Percentiles rank a stretch among this genome's conserved stretches.
phyloP scores from a whole-genome alignment of 2,888 invertebrate species.

The Zelleria hepariella region DNA sequence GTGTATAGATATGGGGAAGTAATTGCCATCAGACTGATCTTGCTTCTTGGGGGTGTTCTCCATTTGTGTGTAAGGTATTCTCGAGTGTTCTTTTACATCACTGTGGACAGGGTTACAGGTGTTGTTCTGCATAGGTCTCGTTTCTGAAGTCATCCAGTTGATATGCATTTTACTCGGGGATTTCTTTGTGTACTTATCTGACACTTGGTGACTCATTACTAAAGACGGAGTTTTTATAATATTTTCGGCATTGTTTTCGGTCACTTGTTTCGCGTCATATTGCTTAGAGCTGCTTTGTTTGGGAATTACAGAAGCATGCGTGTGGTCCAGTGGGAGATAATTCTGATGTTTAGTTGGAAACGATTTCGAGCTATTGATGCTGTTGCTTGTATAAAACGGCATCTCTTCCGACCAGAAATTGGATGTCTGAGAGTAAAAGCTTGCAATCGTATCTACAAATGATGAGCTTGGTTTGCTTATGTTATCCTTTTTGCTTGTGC shows the following conservation, averaged over 20 bases:
- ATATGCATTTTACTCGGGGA: constrained; percentile 63
- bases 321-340: constrained; percentile 37
- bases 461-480: constrained; percentile 39
- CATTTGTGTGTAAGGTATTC: constrained; percentile 35
- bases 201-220: constrained; percentile 29
- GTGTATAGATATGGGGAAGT: constrained; percentile 59
- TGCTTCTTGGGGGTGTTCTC: constrained; percentile 41
- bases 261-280: constrained; percentile 38
- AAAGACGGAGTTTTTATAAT: constrained; percentile 35
- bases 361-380: constrained; percentile 31
- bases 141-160: constrained; percentile 68
- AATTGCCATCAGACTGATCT: constrained; percentile 47
- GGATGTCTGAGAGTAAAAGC: constrained; percentile 55
- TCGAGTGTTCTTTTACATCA: constrained; percentile 41
- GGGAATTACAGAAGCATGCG: constrained; percentile 28
- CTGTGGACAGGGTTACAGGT: constrained; percentile 34
- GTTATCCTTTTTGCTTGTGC: constrained; percentile 46
- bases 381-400: constrained; percentile 53
- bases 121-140: constrained; percentile 48
- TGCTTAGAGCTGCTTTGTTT: constrained; percentile 39
- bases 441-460: constrained; percentile 54
- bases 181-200: constrained; percentile 59
- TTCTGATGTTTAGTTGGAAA: constrained; percentile 44
- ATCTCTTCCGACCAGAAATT: constrained; percentile 60
- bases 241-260: constrained; percentile 27